A percentile compares a stretch with the other conserved stretches of the same genome.
phyloP scores from a whole-genome alignment of 1,140 invertebrate species.

The Caerostris extrusa region DNA sequence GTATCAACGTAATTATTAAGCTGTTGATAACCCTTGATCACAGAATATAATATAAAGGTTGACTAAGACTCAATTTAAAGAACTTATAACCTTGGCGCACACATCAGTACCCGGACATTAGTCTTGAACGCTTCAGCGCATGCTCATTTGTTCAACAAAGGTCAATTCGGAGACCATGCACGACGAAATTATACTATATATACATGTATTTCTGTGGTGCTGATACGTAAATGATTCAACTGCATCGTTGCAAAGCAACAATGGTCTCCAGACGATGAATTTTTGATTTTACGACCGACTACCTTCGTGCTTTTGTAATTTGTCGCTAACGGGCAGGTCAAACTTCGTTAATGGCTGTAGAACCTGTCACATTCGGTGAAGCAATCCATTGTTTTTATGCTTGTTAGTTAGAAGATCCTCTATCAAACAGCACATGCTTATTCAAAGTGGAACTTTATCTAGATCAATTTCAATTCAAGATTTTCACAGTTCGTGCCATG shows the following conservation, averaged over 20 bases:
- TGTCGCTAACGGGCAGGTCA: slow-evolving; percentile 57
- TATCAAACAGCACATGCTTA: background rate
- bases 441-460: background rate
- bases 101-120: slow-evolving; percentile 55
- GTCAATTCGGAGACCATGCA: slow-evolving; percentile 51
- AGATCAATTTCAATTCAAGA: background rate
- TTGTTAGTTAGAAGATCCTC: background rate
- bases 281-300: slow-evolving; percentile 30
- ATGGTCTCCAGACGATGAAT: background rate
- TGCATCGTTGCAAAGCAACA: slow-evolving; percentile 48
- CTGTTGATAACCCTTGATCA: slow-evolving; percentile 19
- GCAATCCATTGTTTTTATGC: slow-evolving; percentile 35
- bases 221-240: slow-evolving; percentile 47
- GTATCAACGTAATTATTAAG: slow-evolving; percentile 10
- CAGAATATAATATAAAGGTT: slow-evolving; percentile 6
- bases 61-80: slow-evolving; percentile 37
- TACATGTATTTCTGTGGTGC: background rate
- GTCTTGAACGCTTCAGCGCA: slow-evolving; percentile 45
- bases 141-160: slow-evolving; percentile 49
- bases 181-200: background rate
- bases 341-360: background rate
- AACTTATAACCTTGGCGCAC: slow-evolving; percentile 52
- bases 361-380: background rate
- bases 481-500: background rate
- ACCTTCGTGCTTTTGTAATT: slow-evolving; percentile 19